A percentile compares a stretch with the other conserved stretches of the same genome.
Conservation (phyloP, 2,888 invertebrate genomes). For the Trichopoda pennipes region DNA sequence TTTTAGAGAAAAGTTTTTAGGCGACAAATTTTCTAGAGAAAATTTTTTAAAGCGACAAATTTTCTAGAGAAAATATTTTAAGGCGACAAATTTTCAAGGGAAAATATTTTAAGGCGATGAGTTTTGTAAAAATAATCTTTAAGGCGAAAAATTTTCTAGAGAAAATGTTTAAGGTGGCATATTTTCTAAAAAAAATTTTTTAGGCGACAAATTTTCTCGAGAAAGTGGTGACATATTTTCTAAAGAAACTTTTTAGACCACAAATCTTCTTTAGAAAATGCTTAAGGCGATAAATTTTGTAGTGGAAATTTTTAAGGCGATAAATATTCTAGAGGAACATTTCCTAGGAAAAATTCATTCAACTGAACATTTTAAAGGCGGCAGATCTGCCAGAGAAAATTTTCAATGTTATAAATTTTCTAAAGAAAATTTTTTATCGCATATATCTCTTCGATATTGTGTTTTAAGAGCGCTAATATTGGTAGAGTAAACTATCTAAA, state of each 20-base stretch:
- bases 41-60: background rate
- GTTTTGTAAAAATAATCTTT: background rate
- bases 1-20: background rate
- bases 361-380: background rate
- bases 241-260: no score
- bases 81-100: background rate
- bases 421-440: no score
- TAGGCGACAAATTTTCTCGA: background rate
- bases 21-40: background rate
- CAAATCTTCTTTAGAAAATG: background rate
- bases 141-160: background rate
- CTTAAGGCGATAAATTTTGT: background rate
- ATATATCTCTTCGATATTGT: no score
- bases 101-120: background rate
- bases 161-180: background rate
- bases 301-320: no score
- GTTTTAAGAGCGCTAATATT: background rate
- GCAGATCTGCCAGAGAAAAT: background rate
- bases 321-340: no score
- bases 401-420: background rate
- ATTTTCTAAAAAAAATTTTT: slow-evolving; percentile 4
- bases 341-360: no score
- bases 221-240: no score
- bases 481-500: background rate
- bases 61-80: background rate